A percentile compares a stretch with the other conserved stretches of the same genome.
phyloP scores from a whole-genome alignment of 2,888 invertebrate species.

The Platycheirus albimanus region DNA sequence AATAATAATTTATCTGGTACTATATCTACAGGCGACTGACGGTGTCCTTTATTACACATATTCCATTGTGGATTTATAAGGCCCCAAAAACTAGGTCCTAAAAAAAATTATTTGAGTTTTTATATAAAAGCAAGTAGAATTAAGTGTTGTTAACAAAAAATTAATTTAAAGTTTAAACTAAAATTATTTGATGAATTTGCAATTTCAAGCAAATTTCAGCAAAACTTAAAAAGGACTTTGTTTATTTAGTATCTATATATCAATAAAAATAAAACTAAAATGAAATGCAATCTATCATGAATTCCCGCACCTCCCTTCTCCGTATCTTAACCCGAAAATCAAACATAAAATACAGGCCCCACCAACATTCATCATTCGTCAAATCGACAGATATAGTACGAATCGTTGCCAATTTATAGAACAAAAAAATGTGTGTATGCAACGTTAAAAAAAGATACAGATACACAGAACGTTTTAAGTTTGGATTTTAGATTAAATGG shows the following conservation, averaged over 20 bases:
- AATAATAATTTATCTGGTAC: conserved; percentile 97
- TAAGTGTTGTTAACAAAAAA: neutral
- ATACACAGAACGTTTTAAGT: conserved; percentile 25
- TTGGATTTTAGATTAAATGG: conserved; percentile 53
- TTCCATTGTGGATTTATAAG: conserved; percentile 99
- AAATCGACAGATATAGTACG: conserved; percentile 51
- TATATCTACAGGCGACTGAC: conserved; percentile 98
- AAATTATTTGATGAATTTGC: neutral
- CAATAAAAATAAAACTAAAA: no score
- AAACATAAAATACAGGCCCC: conserved; percentile 14
- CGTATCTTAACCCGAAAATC: neutral
- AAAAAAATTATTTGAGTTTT: no score
- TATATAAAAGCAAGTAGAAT: no score
- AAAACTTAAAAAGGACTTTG: no score
- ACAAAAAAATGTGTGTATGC: conserved; percentile 12
- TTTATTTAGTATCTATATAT: no score
- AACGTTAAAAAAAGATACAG: conserved; percentile 19
- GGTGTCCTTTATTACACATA: conserved; percentile 97
- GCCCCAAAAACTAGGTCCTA: conserved; percentile 99
- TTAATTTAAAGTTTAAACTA: neutral
- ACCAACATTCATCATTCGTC: conserved; percentile 47
- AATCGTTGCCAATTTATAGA: conserved; percentile 57
- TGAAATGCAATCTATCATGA: no score
- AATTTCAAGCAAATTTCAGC: conserved; percentile 11
- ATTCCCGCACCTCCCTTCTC: neutral